Conservation (phyloP, 2,797 vertebrate genomes). For the Channallabes apus region DNA sequence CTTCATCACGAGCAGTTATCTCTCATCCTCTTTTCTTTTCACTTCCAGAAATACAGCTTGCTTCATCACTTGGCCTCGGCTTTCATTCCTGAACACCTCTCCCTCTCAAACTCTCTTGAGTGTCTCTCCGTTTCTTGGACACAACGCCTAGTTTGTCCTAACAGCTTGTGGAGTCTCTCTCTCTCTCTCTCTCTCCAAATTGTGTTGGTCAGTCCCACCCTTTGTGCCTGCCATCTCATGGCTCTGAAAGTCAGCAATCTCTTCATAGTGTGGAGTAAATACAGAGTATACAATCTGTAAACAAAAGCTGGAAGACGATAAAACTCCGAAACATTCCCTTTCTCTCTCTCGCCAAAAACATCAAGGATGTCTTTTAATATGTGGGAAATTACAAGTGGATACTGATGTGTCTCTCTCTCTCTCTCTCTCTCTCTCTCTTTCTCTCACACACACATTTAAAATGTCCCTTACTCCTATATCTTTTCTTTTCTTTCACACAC, state of each 20-base stretch:
- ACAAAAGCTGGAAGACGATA: slow-evolving; percentile 33
- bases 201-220: slow-evolving; percentile 49
- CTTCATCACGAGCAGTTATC: not conserved
- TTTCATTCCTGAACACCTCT: slow-evolving; percentile 18
- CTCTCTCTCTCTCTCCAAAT: slow-evolving; percentile 32
- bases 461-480: not conserved
- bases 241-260: slow-evolving; percentile 55
- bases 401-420: slow-evolving; percentile 4
- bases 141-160: slow-evolving; percentile 21
- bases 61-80: slow-evolving; percentile 11
- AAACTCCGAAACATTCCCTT: slow-evolving; percentile 19
- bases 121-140: slow-evolving; percentile 25
- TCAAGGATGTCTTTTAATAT: not conserved
- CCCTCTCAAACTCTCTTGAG: slow-evolving; percentile 13
- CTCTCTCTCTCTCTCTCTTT: not conserved
- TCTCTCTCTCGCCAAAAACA: not conserved
- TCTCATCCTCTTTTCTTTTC: not conserved
- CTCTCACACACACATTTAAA: not conserved
- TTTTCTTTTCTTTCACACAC: slow-evolving; percentile 7
- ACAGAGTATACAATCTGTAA: slow-evolving; percentile 38
- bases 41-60: not conserved
- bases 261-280: slow-evolving; percentile 46
- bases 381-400: not conserved
- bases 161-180: slow-evolving; percentile 2
- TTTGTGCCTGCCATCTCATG: slow-evolving; percentile 48